Evolutionary conservation across 2,113 vertebrate species (phyloP).

Genomic region (Lepus timidus): DNA sequence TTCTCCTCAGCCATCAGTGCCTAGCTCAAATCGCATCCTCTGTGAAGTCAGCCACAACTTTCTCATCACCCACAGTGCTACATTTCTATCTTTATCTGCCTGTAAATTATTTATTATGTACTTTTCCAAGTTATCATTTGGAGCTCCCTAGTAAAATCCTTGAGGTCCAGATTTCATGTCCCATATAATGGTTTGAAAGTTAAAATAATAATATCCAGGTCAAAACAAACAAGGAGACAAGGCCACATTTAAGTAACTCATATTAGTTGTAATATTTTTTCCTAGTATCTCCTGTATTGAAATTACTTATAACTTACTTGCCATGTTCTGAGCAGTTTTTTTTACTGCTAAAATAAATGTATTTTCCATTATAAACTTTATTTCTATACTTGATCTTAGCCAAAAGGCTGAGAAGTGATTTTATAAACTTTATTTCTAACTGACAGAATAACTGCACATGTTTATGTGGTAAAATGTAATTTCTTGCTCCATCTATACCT

Average conservation of each 20-base stretch:
- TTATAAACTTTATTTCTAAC: background rate
- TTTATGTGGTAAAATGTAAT: background rate
- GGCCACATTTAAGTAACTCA: background rate
- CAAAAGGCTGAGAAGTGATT: no score
- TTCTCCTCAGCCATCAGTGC: background rate
- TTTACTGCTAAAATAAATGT: background rate
- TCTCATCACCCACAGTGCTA: background rate
- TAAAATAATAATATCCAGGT: background rate
- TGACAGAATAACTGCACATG: background rate
- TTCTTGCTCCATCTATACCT: no score
- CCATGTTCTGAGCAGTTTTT: background rate
- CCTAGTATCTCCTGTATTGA: background rate
- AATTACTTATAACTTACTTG: background rate
- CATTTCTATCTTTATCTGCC: background rate
- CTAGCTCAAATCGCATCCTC: background rate
- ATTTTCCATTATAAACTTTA: slow-evolving; percentile 1
- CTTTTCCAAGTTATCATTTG: background rate
- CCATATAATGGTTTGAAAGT: background rate
- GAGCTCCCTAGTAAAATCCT: background rate
- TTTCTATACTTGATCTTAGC: background rate
- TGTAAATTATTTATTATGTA: background rate
- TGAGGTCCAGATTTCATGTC: background rate
- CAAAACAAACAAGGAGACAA: background rate
- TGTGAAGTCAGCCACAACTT: background rate
- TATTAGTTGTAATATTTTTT: background rate